phyloP scores from a whole-genome alignment of 1,140 invertebrate species.

The Holotrichia oblita region DNA sequence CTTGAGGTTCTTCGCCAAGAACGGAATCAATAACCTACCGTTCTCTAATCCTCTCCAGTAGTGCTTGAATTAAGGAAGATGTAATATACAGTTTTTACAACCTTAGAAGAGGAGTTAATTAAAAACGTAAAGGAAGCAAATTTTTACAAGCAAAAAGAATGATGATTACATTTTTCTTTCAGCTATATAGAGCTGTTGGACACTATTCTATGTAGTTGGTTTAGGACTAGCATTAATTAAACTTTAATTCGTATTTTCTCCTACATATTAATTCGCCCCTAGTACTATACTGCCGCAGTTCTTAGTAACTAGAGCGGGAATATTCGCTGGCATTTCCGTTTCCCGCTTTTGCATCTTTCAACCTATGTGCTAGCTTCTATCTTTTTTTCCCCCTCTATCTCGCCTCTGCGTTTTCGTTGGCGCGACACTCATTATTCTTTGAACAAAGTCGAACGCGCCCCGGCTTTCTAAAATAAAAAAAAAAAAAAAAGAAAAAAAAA shows the following conservation, averaged over 20 bases:
- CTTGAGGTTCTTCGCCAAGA: too few species aligned
- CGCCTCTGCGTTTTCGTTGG: neutral
- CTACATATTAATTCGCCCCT: constrained; percentile 4
- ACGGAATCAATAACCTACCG: too few species aligned
- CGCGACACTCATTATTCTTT: constrained; percentile 21
- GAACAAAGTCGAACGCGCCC: constrained; percentile 19
- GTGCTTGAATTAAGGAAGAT: too few species aligned
- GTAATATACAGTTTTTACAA: neutral
- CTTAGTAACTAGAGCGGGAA: constrained; percentile 8
- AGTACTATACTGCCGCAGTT: neutral
- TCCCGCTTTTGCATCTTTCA: neutral
- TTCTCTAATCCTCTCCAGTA: too few species aligned
- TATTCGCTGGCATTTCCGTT: neutral
- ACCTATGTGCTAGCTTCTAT: neutral
- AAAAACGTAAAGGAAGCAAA: neutral
- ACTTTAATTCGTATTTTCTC: constrained; percentile 23
- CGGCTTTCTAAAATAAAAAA: neutral
- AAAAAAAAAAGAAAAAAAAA: neutral
- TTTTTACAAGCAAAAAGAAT: neutral
- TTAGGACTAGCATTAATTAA: constrained; percentile 12
- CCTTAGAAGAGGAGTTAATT: neutral
- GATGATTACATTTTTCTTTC: neutral
- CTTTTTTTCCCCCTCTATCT: neutral
- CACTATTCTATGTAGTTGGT: neutral
- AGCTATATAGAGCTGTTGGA: neutral